phyloP scores from a whole-genome alignment of 2,113 vertebrate species.

The Dromaius novaehollandiae region DNA sequence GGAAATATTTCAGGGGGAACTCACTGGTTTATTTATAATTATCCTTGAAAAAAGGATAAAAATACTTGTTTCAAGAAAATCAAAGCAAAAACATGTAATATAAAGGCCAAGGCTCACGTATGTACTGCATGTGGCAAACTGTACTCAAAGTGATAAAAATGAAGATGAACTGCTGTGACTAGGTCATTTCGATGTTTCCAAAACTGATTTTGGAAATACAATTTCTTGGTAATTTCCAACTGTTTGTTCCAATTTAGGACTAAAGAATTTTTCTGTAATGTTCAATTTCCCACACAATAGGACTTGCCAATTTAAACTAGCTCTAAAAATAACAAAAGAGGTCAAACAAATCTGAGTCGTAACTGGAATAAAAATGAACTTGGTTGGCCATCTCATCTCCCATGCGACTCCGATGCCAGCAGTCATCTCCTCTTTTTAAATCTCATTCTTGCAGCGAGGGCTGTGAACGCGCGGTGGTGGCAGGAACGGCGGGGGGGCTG shows the following conservation, averaged over 20 bases:
- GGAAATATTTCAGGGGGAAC: background rate
- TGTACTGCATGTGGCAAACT: background rate
- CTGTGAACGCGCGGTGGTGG: accelerated
- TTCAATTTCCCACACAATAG: slow-evolving; percentile 17
- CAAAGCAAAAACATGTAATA: background rate
- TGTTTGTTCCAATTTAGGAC: background rate
- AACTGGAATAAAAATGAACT: background rate
- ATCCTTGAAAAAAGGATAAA: background rate
- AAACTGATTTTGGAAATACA: slow-evolving; percentile 15
- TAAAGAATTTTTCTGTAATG: background rate
- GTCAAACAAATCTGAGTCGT: background rate
- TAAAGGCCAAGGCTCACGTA: background rate
- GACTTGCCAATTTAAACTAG: slow-evolving; percentile 24
- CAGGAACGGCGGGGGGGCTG: background rate
- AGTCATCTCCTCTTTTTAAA: background rate
- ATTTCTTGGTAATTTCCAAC: slow-evolving; percentile 55
- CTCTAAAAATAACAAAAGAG: slow-evolving; percentile 35
- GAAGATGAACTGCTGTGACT: background rate
- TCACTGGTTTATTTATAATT: background rate
- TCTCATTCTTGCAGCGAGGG: background rate
- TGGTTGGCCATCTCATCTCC: background rate
- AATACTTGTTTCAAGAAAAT: background rate
- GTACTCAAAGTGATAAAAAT: background rate
- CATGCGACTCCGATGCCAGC: background rate
- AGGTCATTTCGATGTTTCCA: slow-evolving; percentile 13